phyloP scores from a whole-genome alignment of 2,797 vertebrate species.

The Sparidentex hasta region DNA sequence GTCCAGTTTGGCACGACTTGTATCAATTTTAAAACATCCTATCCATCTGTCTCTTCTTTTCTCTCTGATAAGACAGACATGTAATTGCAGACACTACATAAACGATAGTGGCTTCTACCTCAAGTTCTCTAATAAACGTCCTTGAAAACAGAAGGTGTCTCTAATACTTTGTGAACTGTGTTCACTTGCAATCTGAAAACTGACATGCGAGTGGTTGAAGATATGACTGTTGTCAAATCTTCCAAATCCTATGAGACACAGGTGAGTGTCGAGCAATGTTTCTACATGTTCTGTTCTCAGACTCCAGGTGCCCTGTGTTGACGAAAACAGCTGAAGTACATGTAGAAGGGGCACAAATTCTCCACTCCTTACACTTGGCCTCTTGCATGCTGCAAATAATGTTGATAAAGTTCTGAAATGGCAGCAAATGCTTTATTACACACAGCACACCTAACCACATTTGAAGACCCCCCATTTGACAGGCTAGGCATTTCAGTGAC shows the following conservation, averaged over 20 bases:
- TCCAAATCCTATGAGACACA: not conserved
- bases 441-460: conserved; percentile 77
- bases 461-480: conserved; percentile 44
- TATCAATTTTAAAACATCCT: not conserved
- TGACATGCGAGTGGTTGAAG: not conserved
- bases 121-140: not conserved
- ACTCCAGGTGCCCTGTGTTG: not conserved
- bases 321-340: not conserved
- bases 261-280: not conserved
- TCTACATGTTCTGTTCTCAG: not conserved
- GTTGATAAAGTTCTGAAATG: conserved; percentile 84
- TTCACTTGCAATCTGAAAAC: not conserved
- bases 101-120: not conserved
- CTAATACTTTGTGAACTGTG: conserved; percentile 22
- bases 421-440: conserved; percentile 76
- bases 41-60: not conserved
- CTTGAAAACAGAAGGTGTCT: not conserved
- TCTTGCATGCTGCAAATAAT: conserved; percentile 87
- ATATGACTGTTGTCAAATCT: conserved; percentile 3
- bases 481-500: not conserved
- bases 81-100: conserved; percentile 5
- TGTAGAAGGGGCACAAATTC: not conserved
- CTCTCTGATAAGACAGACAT: not conserved
- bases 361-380: conserved; percentile 76
- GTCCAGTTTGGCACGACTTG: not conserved